Percentiles rank a stretch among this genome's conserved stretches.
phyloP scores from a whole-genome alignment of 1,140 invertebrate genomes.

The Lutraria rhynchaena region DNA sequence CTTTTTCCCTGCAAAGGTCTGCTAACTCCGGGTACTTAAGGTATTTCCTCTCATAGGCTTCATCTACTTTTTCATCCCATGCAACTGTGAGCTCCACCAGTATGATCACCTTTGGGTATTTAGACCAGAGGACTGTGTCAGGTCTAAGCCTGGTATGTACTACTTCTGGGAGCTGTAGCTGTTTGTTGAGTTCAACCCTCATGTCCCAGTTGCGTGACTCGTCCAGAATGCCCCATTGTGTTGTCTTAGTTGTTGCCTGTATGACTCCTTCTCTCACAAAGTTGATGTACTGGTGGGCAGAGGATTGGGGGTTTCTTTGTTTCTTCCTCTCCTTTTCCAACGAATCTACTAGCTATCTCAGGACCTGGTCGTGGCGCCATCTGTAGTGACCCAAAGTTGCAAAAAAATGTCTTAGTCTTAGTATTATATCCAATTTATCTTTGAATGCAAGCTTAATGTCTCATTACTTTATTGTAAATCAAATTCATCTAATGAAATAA shows the following conservation, averaged over 20 bases:
- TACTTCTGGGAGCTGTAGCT: conserved; percentile 45
- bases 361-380: conserved; percentile 36
- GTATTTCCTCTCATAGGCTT: conserved; percentile 5
- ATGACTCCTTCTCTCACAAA: not conserved
- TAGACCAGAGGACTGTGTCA: conserved; percentile 14
- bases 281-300: conserved; percentile 4
- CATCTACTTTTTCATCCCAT: conserved; percentile 26
- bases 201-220: conserved; percentile 22
- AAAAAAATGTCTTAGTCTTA: too few species aligned
- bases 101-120: not conserved
- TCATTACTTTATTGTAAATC: too few species aligned
- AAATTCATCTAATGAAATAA: too few species aligned
- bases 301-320: not conserved
- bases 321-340: conserved; percentile 7
- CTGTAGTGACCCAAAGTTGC: conserved; percentile 24
- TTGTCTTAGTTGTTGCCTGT: not conserved
- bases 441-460: too few species aligned
- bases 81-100: conserved; percentile 15
- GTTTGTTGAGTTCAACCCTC: conserved; percentile 25
- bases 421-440: too few species aligned
- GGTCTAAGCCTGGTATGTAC: not conserved
- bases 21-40: conserved; percentile 23
- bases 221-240: not conserved
- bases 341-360: conserved; percentile 10
- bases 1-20: too few species aligned